A percentile compares a stretch with the other conserved stretches of the same genome.
phyloP scores from a whole-genome alignment of 2,888 invertebrate species.

The Synergus umbraculus region DNA sequence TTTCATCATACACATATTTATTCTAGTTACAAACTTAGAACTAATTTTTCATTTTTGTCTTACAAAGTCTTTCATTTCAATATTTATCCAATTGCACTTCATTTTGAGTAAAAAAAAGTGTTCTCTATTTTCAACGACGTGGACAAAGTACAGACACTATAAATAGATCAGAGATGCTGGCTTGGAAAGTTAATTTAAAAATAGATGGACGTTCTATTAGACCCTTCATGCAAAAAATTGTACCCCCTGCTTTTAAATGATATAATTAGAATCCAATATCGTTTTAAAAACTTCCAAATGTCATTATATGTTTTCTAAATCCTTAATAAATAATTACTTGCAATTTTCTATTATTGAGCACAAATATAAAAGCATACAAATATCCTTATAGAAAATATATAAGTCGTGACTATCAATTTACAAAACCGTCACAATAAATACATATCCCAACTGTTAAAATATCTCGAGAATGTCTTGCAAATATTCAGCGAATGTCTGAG shows the following conservation, averaged over 20 bases:
- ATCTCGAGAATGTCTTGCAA: no score
- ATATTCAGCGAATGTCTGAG: background rate
- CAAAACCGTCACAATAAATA: no score
- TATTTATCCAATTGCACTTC: no score
- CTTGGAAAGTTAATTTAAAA: slow-evolving; percentile 35
- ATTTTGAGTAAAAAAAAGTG: background rate
- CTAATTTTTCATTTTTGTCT: slow-evolving; percentile 3
- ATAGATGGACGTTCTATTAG: background rate
- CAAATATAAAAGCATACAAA: no score
- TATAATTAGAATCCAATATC: background rate
- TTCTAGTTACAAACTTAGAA: background rate
- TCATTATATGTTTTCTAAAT: no score
- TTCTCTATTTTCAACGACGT: background rate
- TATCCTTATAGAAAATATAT: no score
- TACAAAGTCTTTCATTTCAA: background rate
- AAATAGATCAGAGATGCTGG: slow-evolving; percentile 24
- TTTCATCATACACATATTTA: background rate
- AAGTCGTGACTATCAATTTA: no score
- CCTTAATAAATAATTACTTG: no score
- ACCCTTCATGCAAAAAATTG: slow-evolving; percentile 7
- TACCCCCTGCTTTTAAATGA: slow-evolving; percentile 26
- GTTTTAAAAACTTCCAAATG: background rate
- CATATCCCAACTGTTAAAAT: no score
- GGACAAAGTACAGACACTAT: slow-evolving; percentile 16
- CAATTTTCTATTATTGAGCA: no score